Evolutionary conservation across 2,888 invertebrate species (phyloP).

Genomic region (Andrena marginata): DNA sequence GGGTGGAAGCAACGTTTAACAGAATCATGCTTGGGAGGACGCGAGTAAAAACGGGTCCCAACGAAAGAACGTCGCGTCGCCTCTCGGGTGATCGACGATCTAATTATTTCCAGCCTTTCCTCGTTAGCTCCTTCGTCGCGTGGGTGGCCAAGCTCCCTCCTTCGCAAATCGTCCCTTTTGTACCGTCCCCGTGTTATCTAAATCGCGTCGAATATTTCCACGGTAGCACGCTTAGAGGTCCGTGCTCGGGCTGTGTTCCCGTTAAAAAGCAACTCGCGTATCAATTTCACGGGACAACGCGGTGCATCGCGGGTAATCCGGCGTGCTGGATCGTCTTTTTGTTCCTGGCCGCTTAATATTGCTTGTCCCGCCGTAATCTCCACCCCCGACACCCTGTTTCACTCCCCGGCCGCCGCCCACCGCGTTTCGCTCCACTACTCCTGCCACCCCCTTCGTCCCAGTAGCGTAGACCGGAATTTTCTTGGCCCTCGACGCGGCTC

Average conservation of each 20-base stretch:
- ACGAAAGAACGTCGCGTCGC: constrained; percentile 39
- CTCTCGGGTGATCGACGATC: constrained; percentile 68
- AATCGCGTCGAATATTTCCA: constrained; percentile 74
- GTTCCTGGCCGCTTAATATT: constrained; percentile 81
- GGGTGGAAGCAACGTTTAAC: neutral
- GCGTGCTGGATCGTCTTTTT: constrained; percentile 81
- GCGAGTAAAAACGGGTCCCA: constrained; percentile 17
- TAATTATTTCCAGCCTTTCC: constrained; percentile 75
- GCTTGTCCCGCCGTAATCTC: constrained; percentile 80
- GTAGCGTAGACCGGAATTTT: constrained; percentile 59
- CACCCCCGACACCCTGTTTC: constrained; percentile 65
- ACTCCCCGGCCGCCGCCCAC: constrained; percentile 30
- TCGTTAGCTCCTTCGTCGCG: constrained; percentile 52
- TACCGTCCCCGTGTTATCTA: constrained; percentile 68
- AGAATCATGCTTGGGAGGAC: neutral
- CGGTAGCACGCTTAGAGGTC: constrained; percentile 38
- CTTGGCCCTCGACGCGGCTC: neutral
- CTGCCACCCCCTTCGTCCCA: constrained; percentile 52
- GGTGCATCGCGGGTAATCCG: constrained; percentile 80
- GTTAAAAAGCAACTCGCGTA: constrained; percentile 77
- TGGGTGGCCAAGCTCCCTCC: constrained; percentile 8
- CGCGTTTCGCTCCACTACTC: constrained; percentile 57
- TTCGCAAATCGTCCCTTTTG: constrained; percentile 67
- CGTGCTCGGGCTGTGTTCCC: constrained; percentile 51
- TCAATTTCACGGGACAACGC: constrained; percentile 82